phyloP scores from a whole-genome alignment of 2,888 invertebrate genomes.

The Drosophila neonasuta region DNA sequence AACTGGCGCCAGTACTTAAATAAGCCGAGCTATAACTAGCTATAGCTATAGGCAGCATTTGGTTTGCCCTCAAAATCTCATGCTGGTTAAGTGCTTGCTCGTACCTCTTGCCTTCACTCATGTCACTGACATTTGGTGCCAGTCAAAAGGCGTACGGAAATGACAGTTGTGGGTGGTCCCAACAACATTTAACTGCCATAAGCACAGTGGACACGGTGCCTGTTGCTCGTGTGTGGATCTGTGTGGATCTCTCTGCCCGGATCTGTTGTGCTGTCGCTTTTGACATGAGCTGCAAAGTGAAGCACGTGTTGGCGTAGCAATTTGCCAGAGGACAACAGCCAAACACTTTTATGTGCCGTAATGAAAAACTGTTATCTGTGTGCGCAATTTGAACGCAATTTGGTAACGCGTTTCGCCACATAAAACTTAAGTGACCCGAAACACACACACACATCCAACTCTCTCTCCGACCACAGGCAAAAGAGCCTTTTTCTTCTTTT shows the following conservation, averaged over 20 bases:
- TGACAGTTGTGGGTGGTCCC: background rate
- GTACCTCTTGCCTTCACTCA: background rate
- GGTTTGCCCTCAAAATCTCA: constrained; percentile 12
- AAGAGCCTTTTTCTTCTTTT: constrained; percentile 2
- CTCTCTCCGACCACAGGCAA: constrained; percentile 7
- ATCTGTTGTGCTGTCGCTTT: constrained; percentile 4
- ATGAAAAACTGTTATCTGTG: constrained; percentile 76
- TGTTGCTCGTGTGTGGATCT: constrained; percentile 10
- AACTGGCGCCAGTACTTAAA: constrained; percentile 69
- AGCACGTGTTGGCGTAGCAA: constrained; percentile 78
- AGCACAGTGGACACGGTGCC: constrained; percentile 23
- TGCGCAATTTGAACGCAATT: constrained; percentile 77
- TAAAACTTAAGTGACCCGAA: constrained; percentile 78
- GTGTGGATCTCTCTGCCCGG: constrained; percentile 5
- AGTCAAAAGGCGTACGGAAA: constrained; percentile 25
- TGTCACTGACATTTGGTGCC: constrained; percentile 4
- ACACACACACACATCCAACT: constrained; percentile 23
- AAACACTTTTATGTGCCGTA: constrained; percentile 77
- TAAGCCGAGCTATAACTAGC: constrained; percentile 40
- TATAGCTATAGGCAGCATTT: constrained; percentile 18
- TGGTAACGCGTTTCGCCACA: constrained; percentile 79
- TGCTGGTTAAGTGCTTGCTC: constrained; percentile 48
- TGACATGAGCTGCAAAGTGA: constrained; percentile 74
- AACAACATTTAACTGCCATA: constrained; percentile 9
- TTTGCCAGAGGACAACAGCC: constrained; percentile 61